Base-by-base conservation (phyloP, 2,113 vertebrate species). In the Tyto alba region DNA sequence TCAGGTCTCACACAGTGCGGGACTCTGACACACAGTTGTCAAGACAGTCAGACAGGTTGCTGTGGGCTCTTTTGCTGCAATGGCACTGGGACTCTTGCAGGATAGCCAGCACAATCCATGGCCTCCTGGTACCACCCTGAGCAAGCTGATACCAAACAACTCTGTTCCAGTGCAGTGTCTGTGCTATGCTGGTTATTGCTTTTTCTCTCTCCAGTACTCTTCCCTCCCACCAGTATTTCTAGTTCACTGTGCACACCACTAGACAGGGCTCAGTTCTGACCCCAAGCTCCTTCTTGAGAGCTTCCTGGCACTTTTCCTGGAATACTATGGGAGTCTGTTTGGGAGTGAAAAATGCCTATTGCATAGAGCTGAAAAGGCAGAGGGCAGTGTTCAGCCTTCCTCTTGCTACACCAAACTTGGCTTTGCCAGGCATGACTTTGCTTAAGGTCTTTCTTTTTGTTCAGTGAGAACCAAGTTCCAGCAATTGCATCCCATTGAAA, bases 311-410 rank as follows among this genome's bases (percentile, higher is more conserved):
- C 64, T 88, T 93, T 82, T 88, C 74, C 85, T 94, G 75, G 41
- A 66, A 27, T 85, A 48, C 40, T 56, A 14, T 7, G 0, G 21
- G 43, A 75, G 25, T 32, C 47, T 75, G 22, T 40, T 11, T 11
- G 41, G 38, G 66, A 4, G 0, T 88, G 57, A 85, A 73, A 85
- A 95, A 69, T n/a, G 45, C 53, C 55, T 73, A n/a, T 57, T 88
- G 47, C 93, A 77, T 71, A 34, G 38, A 88, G 67, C 16, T 77
- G 75, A 80, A 93, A 96, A 95, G 90, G 78, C 74, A 94, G 90
- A 91, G 95, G 74, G 81, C 95, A 92, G 48, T 93, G 91, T 90
- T 95, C 74, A 86, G 45, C 62, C 71, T 95, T 85, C 50, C 36
- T 72, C 38, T 92, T 85, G 69, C 81, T 67, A 36, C 74, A 83